Base-by-base conservation (phyloP, 2,113 vertebrate species). In the Oryzias celebensis region DNA sequence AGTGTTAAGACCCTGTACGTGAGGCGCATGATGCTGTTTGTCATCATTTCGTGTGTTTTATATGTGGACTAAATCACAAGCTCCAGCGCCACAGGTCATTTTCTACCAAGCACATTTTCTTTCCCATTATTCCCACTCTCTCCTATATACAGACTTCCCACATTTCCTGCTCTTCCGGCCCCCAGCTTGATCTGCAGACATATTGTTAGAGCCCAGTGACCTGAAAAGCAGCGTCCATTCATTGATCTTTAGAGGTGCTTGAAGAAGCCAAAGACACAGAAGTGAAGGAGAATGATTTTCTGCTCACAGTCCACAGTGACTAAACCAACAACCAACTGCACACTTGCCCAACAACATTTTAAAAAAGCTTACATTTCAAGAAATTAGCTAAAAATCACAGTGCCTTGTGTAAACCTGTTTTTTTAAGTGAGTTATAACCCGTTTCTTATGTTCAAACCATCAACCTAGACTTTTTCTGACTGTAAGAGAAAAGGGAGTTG, bases 181-280 rank as follows among this genome's bases (percentile, higher is more conserved):
- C 85, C 87, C 80, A 90, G 90, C 91, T 91, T 83, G 87, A 80
- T 86, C 82, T 83, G 85, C 77, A 78, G 77, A 87, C 81, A 76
- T 85, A 90, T 91, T 92, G 90, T 84, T 63, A 54, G 75, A 75
- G 83, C 64, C 81, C 88, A 69, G 77, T 93, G 90, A 93, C 88
- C 93, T 81, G 22, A 92, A 89, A 93, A 91, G 76, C 77, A 67
- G 31, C 65, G 67, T 61, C 62, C 52, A 36, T 64, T 56, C 18
- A 53, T 57, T 18, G 20, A 42, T 52, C 52, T 76, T 45, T 36
- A 22, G 26, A 36, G 20, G 10, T 15, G 64, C 66, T 58, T 77
- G 77, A 89, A 88, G 88, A 86, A 81, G 81, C 89, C 64, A 79
- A 84, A 92, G 87, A 68, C 74, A 65, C 65, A 51, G 56, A 52